These are phyloP conservation scores for Hybos culiciformis DNA, from an alignment of 2,888 invertebrate genomes.

Conservation along the genomic window DNA sequence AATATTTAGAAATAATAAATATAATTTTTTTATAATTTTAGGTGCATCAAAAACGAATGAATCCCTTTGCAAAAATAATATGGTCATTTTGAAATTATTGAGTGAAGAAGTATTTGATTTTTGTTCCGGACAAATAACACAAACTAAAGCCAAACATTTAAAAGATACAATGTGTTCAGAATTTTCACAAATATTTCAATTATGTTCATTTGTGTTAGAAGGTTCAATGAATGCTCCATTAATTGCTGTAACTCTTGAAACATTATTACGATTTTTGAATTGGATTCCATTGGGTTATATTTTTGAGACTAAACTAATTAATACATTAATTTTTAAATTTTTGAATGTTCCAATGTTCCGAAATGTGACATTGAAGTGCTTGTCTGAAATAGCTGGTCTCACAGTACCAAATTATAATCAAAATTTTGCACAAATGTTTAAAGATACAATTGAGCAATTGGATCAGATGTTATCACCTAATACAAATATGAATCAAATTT, in stretches of 20 bases:
- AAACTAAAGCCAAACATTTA: slow-evolving; percentile 96
- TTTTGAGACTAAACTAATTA: slow-evolving; percentile 95
- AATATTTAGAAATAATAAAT: no score
- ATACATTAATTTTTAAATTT: slow-evolving; percentile 90
- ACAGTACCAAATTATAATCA: slow-evolving; percentile 83
- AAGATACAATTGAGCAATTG: slow-evolving; percentile 83
- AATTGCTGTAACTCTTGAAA: slow-evolving; percentile 92
- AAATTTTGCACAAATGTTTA: slow-evolving; percentile 80
- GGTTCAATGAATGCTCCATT: slow-evolving; percentile 94
- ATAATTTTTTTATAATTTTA: no score
- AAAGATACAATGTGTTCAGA: slow-evolving; percentile 99
- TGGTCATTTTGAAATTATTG: slow-evolving; percentile 92
- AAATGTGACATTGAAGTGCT: slow-evolving; percentile 94
- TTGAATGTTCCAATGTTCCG: slow-evolving; percentile 94
- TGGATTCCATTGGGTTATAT: slow-evolving; percentile 99
- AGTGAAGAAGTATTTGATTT: slow-evolving; percentile 99
- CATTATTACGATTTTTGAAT: slow-evolving; percentile 88
- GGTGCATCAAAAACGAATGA: slow-evolving; percentile 98
- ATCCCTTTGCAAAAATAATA: slow-evolving; percentile 98
- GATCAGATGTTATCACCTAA: slow-evolving; percentile 82
- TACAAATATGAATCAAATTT: slow-evolving; percentile 89
- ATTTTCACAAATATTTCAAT: slow-evolving; percentile 94
- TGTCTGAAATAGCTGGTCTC: slow-evolving; percentile 94
- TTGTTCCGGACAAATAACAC: slow-evolving; percentile 94
- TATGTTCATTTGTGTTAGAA: slow-evolving; percentile 96